phyloP scores from a whole-genome alignment of 2,797 vertebrate species.

The Eospalax fontanierii region DNA sequence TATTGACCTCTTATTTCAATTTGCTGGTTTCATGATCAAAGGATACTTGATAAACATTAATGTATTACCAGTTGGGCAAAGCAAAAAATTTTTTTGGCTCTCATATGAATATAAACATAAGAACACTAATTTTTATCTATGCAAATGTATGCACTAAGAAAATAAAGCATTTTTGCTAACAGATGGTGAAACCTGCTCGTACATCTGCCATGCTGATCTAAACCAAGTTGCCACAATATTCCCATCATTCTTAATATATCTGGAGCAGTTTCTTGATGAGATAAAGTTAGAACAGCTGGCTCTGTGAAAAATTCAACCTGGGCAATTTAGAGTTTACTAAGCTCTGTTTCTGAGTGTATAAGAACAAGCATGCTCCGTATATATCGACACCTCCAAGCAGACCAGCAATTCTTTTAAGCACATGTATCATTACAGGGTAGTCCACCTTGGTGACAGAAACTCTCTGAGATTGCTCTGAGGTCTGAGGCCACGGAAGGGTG shows the following conservation, averaged over 20 bases:
- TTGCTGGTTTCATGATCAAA: conserved; percentile 43
- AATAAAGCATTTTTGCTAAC: conserved; percentile 26
- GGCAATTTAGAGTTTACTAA: neutral
- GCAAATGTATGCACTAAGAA: conserved; percentile 66
- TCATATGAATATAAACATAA: conserved; percentile 65
- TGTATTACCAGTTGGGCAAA: conserved; percentile 63
- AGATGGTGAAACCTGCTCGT: conserved; percentile 37
- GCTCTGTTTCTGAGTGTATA: neutral
- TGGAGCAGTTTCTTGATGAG: conserved; percentile 44
- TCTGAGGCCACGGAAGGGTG: neutral
- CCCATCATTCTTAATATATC: conserved; percentile 60
- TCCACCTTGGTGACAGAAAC: neutral
- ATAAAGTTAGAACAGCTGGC: conserved; percentile 52
- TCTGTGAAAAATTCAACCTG: conserved; percentile 32
- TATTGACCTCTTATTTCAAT: conserved; percentile 68
- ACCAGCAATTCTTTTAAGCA: neutral
- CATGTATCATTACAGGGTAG: neutral
- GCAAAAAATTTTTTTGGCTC: conserved; percentile 64
- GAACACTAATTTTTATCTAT: conserved; percentile 72
- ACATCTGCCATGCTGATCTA: conserved; percentile 63
- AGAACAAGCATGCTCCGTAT: neutral
- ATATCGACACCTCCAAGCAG: conserved; percentile 11
- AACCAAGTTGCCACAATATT: conserved; percentile 66
- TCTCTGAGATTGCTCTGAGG: neutral
- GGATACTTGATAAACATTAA: conserved; percentile 66